These are phyloP conservation scores for Diorhabda sublineata DNA, from an alignment of 1,140 invertebrate genomes.

Conservation along the genomic window DNA sequence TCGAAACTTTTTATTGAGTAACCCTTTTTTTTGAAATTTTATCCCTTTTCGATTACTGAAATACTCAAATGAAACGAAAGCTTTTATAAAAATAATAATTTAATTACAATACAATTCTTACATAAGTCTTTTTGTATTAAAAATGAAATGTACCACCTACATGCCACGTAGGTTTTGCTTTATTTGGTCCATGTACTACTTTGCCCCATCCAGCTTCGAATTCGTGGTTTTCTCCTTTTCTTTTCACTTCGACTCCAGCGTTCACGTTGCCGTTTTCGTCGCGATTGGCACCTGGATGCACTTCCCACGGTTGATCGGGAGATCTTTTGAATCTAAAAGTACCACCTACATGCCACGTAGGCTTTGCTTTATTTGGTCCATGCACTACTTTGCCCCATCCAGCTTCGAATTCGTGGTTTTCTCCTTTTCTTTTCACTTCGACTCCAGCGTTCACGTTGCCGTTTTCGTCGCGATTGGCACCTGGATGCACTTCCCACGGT, in stretches of 20 bases:
- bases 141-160: constrained; percentile 22
- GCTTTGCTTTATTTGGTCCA: constrained; percentile 24
- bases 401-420: constrained; percentile 26
- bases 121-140: too few relatives aligned
- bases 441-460: constrained; percentile 23
- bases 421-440: constrained; percentile 20
- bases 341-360: constrained; percentile 28
- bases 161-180: constrained; percentile 27
- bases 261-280: too few relatives aligned
- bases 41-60: too few relatives aligned
- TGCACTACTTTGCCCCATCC: constrained; percentile 24
- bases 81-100: too few relatives aligned
- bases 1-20: too few relatives aligned
- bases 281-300: too few relatives aligned
- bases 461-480: constrained; percentile 19
- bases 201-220: not conserved
- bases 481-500: constrained; percentile 24
- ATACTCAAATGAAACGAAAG: too few relatives aligned
- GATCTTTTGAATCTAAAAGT: constrained; percentile 15
- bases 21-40: too few relatives aligned
- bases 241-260: not conserved
- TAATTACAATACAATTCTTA: too few relatives aligned
- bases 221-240: not conserved
- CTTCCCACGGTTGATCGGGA: not conserved
- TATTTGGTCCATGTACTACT: constrained; percentile 18